These are phyloP conservation scores for Crossaster papposus DNA, from an alignment of 53 echinoderm and acorn worm genomes.

Conservation along the genomic window DNA sequence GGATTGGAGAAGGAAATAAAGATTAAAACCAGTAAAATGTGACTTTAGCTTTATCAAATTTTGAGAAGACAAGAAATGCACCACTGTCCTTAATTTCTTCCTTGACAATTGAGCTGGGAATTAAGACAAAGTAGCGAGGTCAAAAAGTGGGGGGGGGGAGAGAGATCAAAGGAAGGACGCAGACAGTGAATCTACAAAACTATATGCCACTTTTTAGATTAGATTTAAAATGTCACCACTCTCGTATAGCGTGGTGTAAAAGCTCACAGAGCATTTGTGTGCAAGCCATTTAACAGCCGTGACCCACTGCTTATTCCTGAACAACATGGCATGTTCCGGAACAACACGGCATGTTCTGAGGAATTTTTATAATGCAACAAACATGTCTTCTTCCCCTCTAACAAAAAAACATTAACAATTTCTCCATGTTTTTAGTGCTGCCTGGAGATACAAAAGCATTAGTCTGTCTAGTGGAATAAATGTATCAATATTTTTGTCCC, in stretches of 20 bases:
- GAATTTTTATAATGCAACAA: not conserved
- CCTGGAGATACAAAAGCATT: not conserved
- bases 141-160: not conserved
- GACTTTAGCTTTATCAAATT: too few relatives aligned
- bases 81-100: too few relatives aligned
- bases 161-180: not conserved
- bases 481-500: constrained; percentile 24
- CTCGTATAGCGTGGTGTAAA: too few relatives aligned
- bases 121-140: not conserved
- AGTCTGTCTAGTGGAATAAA: not conserved
- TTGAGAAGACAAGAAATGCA: too few relatives aligned
- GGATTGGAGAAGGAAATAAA: too few relatives aligned
- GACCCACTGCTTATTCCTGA: not conserved
- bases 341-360: not conserved
- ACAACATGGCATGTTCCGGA: not conserved
- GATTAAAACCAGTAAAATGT: too few relatives aligned
- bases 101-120: not conserved
- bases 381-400: not conserved
- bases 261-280: not conserved
- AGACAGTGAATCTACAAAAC: not conserved
- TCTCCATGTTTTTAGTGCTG: not conserved
- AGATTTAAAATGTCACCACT: not conserved
- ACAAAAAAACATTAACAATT: too few relatives aligned
- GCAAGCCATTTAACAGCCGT: not conserved
- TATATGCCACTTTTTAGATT: not conserved